Conservation (phyloP, 2,113 vertebrate genomes). For the Calyptommatus sinebrachiatus region DNA sequence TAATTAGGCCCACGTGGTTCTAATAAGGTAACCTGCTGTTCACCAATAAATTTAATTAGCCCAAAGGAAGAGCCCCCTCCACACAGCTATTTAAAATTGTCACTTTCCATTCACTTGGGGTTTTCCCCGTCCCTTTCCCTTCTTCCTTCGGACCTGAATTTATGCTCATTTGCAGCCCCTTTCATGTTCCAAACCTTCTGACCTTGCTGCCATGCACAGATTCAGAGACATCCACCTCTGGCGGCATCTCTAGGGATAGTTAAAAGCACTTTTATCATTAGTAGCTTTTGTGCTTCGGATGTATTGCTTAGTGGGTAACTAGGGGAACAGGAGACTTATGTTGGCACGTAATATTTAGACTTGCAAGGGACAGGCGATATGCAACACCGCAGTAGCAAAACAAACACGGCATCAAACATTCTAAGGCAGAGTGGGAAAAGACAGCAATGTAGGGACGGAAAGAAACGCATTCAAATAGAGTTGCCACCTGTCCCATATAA, state of each 20-base stretch:
- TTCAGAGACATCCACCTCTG: slow-evolving; percentile 20
- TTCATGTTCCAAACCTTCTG: slow-evolving; percentile 17
- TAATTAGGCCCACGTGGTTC: slow-evolving; percentile 74
- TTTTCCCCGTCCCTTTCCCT: slow-evolving; percentile 31
- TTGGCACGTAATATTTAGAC: not conserved
- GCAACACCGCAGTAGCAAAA: not conserved
- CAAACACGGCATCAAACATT: not conserved
- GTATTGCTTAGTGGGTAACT: slow-evolving; percentile 1
- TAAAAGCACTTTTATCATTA: not conserved
- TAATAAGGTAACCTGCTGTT: slow-evolving; percentile 81
- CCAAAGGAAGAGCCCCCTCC: slow-evolving; percentile 74
- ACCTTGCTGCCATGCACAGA: slow-evolving; percentile 3
- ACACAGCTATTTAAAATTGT: slow-evolving; percentile 75
- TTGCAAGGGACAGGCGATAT: not conserved
- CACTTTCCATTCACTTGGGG: slow-evolving; percentile 65
- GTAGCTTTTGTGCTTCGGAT: not conserved
- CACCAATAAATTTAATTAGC: slow-evolving; percentile 78
- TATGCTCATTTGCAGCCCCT: slow-evolving; percentile 28
- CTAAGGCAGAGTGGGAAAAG: not conserved
- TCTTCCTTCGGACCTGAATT: slow-evolving; percentile 11
- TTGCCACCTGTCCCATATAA: too few relatives aligned
- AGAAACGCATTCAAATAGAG: too few relatives aligned
- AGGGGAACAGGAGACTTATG: not conserved
- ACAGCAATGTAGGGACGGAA: not conserved
- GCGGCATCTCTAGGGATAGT: slow-evolving; percentile 5